Conservation (phyloP, 2,797 vertebrate genomes). For the Diglossa cyanea region DNA sequence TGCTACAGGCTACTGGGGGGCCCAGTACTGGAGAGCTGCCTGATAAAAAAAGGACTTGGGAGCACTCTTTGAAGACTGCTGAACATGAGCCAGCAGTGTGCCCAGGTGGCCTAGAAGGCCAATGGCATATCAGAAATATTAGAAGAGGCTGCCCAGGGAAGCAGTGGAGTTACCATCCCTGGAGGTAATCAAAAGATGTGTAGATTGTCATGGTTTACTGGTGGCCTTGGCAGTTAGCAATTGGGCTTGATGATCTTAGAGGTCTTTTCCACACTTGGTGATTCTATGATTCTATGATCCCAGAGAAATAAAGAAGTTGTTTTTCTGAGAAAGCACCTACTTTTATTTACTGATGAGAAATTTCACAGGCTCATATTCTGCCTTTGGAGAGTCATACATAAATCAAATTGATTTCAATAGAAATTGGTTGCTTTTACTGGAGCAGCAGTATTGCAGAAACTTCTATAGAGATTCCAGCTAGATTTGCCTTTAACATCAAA, state of each 20-base stretch:
- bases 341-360: background rate
- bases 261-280: background rate
- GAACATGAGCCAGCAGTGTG: background rate
- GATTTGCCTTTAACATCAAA: background rate
- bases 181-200: background rate
- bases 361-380: background rate
- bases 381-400: background rate
- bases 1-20: background rate
- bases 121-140: background rate
- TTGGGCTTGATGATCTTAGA: background rate
- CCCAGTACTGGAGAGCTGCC: background rate
- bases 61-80: background rate
- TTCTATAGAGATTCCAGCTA: background rate
- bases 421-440: background rate
- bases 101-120: background rate
- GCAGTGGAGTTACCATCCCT: background rate
- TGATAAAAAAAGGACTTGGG: background rate
- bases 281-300: background rate
- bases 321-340: background rate
- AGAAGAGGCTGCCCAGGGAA: background rate
- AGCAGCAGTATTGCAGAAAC: background rate
- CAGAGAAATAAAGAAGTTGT: background rate
- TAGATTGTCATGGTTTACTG: background rate
- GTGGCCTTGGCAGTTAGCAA: too few species aligned
- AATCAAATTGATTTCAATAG: background rate